Percentiles rank a stretch among this genome's conserved stretches.
Evolutionary conservation across 2,113 vertebrate species (phyloP).

Genomic region (Paralichthys olivaceus): DNA sequence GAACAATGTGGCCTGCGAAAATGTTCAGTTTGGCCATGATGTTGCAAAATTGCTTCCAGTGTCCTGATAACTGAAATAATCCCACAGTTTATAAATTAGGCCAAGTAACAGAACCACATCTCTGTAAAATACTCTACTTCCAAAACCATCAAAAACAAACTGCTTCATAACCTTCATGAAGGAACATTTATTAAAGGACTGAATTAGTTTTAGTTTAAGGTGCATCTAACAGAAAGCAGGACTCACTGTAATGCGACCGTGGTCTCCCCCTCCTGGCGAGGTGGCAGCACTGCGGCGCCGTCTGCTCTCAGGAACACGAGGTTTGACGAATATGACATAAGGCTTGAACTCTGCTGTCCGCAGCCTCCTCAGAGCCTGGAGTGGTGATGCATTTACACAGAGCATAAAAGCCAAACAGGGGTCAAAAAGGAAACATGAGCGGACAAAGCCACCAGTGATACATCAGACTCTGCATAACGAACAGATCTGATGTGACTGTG

Average conservation of each 20-base stretch:
- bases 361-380: slow-evolving; percentile 90
- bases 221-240: background rate
- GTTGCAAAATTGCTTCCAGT: no score
- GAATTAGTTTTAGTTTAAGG: no score
- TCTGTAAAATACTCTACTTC: no score
- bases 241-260: slow-evolving; percentile 80
- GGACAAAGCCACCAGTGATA: background rate
- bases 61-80: no score
- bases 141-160: no score
- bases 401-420: background rate
- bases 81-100: no score
- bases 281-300: slow-evolving; percentile 80
- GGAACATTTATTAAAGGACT: no score
- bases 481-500: slow-evolving; percentile 13
- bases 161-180: no score
- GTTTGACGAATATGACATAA: slow-evolving; percentile 93
- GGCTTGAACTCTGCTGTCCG: slow-evolving; percentile 94
- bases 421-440: background rate
- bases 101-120: no score
- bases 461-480: background rate
- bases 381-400: slow-evolving; percentile 8
- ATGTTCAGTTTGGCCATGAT: no score
- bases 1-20: no score
- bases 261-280: slow-evolving; percentile 86
- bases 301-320: slow-evolving; percentile 86